Conservation (phyloP, 2,797 vertebrate species). For the Oreochromis mossambicus region DNA sequence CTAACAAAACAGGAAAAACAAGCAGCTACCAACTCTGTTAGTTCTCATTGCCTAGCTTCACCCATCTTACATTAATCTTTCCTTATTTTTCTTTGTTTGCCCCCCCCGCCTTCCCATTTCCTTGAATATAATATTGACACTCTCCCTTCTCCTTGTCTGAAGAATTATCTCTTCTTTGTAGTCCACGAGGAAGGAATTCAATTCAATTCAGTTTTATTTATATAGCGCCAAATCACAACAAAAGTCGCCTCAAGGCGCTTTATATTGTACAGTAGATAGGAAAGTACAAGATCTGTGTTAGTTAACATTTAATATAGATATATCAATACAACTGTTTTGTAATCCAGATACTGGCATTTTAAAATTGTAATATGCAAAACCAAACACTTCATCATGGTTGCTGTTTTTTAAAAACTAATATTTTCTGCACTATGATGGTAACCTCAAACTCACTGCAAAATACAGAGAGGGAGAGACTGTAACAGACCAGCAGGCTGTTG, state of each 20-base stretch:
- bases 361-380: background rate
- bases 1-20: background rate
- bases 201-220: no score
- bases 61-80: background rate
- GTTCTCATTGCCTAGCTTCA: background rate
- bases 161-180: background rate
- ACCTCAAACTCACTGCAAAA: accelerated
- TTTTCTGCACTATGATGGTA: background rate
- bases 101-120: background rate
- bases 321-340: background rate
- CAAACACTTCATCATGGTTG: background rate
- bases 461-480: background rate
- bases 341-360: background rate
- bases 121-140: background rate
- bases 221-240: no score
- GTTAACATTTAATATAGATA: background rate
- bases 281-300: background rate
- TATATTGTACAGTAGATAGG: no score
- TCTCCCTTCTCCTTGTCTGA: background rate
- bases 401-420: background rate
- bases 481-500: background rate
- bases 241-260: no score
- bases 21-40: background rate
- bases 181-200: no score
- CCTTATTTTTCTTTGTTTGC: background rate